These are phyloP conservation scores for Disparrhopalites patrizii DNA, from an alignment of 2,888 invertebrate species.

Conservation along the genomic window DNA sequence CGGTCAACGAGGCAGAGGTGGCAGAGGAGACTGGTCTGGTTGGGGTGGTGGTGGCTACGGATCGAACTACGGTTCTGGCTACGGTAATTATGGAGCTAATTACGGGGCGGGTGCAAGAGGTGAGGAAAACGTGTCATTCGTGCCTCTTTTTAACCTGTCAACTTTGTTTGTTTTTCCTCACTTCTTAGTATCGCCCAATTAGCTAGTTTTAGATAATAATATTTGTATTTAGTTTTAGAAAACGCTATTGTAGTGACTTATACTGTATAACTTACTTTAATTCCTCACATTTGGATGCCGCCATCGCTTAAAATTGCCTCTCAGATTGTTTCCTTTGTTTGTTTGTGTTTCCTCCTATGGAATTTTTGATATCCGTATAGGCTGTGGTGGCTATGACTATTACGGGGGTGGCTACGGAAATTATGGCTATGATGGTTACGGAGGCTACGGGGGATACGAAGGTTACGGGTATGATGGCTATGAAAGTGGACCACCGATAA, in stretches of 20 bases:
- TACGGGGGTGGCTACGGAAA: slow-evolving; percentile 49
- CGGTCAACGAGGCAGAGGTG: slow-evolving; percentile 48
- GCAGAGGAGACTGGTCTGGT: slow-evolving; percentile 47
- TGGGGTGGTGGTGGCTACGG: slow-evolving; percentile 37
- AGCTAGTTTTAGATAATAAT: no score
- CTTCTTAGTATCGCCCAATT: slow-evolving; percentile 6
- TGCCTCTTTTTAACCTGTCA: slow-evolving; percentile 1
- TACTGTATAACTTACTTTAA: slow-evolving; percentile 2
- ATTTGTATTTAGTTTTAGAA: no score
- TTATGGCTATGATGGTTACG: slow-evolving; percentile 42
- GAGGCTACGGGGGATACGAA: slow-evolving; percentile 42
- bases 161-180: slow-evolving; percentile 13
- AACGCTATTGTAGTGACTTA: background rate
- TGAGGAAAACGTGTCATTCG: no score
- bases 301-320: slow-evolving; percentile 25
- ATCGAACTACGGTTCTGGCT: slow-evolving; percentile 33
- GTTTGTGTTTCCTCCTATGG: slow-evolving; percentile 24
- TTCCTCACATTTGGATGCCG: slow-evolving; percentile 19
- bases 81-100: slow-evolving; percentile 43
- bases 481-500: slow-evolving; percentile 56
- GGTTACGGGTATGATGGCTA: slow-evolving; percentile 48
- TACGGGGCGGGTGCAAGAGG: slow-evolving; percentile 34
- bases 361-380: slow-evolving; percentile 24
- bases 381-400: slow-evolving; percentile 43
- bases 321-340: slow-evolving; percentile 25